phyloP scores from a whole-genome alignment of 1,140 invertebrate genomes.

The Pomacea maculata region DNA sequence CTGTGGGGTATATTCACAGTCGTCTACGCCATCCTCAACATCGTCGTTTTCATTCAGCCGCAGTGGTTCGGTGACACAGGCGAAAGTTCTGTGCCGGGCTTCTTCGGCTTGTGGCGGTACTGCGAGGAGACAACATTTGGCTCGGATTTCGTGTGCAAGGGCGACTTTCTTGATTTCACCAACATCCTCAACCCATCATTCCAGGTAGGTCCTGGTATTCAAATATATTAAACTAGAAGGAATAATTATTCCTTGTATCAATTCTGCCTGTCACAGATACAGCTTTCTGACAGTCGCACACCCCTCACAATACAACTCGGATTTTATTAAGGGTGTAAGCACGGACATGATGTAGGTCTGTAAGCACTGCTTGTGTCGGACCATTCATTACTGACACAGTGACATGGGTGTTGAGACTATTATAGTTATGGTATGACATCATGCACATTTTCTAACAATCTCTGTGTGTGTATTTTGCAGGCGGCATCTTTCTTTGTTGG shows the following conservation, averaged over 20 bases:
- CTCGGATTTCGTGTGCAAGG: conserved; percentile 73
- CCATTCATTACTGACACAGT: too few species aligned
- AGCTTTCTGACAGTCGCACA: too few species aligned
- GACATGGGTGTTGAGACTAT: too few species aligned
- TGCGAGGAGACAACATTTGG: conserved; percentile 72
- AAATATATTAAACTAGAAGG: too few species aligned
- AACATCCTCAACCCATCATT: conserved; percentile 84
- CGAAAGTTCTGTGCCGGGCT: conserved; percentile 85
- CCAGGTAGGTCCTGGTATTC: conserved; percentile 57
- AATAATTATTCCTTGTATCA: too few species aligned
- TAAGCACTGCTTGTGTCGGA: too few species aligned
- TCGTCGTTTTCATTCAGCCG: conserved; percentile 94
- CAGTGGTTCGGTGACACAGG: conserved; percentile 87
- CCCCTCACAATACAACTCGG: too few species aligned
- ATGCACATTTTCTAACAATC: neutral
- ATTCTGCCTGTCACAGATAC: too few species aligned
- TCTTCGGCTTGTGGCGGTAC: conserved; percentile 90
- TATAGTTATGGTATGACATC: neutral
- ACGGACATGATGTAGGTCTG: too few species aligned
- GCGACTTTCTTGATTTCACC: conserved; percentile 83
- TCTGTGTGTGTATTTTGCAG: conserved; percentile 70
- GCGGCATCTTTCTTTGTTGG: conserved; percentile 88
- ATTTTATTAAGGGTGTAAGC: too few species aligned
- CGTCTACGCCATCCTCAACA: conserved; percentile 94
- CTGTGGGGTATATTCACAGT: conserved; percentile 96